Base-by-base conservation (phyloP, 2,797 vertebrate genomes). In the Schizopygopsis malacanthus region DNA sequence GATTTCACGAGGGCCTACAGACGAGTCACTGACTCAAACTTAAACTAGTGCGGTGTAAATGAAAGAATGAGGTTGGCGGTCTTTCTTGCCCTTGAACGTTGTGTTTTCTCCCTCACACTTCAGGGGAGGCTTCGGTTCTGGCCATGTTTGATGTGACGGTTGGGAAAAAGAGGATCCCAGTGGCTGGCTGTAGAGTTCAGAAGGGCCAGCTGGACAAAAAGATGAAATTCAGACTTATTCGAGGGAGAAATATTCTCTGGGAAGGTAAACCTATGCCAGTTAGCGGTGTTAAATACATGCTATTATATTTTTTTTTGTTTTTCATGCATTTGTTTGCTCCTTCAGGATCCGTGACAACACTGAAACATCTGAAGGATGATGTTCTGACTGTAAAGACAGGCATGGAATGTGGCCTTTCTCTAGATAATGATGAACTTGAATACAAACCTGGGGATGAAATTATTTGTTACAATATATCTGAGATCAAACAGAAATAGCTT, bases 121-220 rank as follows among this genome's bases (percentile, higher is more conserved):
- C 93, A 98, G 98, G 98, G 61, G 96, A 97, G 88, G 98, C 98
- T 1, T 92, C 92, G 0, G 95, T 99, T 54, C 89, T 98, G 33
- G 92, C 96, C 69, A 92, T 89, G 10, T 99, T 99, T 81, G 92
- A 93, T 39, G 88, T 99, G 88, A 95, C 96, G 0, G 92, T 95
- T 83, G 97, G 97, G n/a, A 99, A 97, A 91, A 98, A 90, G 91
- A 96, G 95, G 92, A 88, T 98, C 85, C 93, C 94, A 0, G 97
- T 99, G 11, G 98, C 98, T 16, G 98, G 98, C 20, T 99, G 98
- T 91, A 94, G 97, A 87, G 97, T 99, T 9, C 96, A 97, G 82
- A 99, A 97, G 37, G 98, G 98, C 43, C 93, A 94, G 1, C 92
- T 99, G 84, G 96, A 98, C 91, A 96, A 92, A 22, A 95, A 92